Conservation (phyloP, 2,888 invertebrate species). For the Homarus gammarus region DNA sequence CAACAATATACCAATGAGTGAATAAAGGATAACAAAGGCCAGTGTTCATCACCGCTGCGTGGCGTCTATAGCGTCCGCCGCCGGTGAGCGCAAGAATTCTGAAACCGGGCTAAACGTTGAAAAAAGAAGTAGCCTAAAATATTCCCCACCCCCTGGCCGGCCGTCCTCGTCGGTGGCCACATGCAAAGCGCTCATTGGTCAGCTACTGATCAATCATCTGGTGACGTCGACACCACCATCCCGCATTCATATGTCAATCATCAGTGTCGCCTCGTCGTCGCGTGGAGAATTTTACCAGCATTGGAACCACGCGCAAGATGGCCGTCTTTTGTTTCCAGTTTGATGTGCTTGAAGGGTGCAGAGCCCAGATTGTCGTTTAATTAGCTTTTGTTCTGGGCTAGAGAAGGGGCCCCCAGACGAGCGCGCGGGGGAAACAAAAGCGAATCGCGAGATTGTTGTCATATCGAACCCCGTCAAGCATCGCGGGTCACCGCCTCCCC, state of each 20-base stretch:
- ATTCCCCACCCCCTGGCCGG: background rate
- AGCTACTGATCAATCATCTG: constrained; percentile 42
- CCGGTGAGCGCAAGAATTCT: too few species aligned
- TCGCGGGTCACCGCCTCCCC: background rate
- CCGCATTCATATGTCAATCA: constrained; percentile 42
- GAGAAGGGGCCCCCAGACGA: background rate
- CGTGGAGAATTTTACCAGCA: constrained; percentile 16
- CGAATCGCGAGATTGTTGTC: background rate
- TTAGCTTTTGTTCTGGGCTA: background rate
- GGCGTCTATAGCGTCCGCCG: too few species aligned
- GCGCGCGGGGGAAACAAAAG: background rate
- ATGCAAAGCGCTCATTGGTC: constrained; percentile 57
- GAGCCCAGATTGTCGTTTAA: constrained; percentile 3
- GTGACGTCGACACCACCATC: constrained; percentile 29
- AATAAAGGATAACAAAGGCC: too few species aligned
- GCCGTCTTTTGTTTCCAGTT: constrained; percentile 30
- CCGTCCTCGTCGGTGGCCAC: background rate
- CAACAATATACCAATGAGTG: too few species aligned
- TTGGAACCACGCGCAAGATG: constrained; percentile 26
- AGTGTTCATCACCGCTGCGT: too few species aligned
- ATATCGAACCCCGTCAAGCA: background rate
- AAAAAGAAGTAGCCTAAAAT: too few species aligned
- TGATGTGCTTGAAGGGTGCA: background rate
- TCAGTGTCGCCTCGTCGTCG: constrained; percentile 18
- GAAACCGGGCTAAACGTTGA: too few species aligned